Evolutionary conservation across 2,113 vertebrate genomes (phyloP).

Genomic region (Gallinago paraguaiae): DNA sequence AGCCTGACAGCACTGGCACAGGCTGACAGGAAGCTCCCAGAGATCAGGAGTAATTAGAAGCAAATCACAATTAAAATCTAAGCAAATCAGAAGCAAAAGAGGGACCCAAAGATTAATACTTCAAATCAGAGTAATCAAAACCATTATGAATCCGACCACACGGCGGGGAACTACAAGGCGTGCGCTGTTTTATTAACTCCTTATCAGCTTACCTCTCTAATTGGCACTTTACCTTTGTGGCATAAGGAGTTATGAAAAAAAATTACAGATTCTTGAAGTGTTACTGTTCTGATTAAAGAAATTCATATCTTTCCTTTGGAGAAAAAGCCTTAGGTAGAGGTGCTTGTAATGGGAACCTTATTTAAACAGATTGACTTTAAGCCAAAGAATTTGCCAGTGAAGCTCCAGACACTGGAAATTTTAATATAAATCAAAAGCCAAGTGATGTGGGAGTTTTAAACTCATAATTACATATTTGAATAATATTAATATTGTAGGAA

Average conservation of each 20-base stretch:
- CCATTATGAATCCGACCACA: background rate
- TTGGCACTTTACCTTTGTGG: background rate
- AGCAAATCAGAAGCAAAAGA: slow-evolving; percentile 42
- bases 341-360: background rate
- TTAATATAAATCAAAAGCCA: slow-evolving; percentile 21
- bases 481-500: background rate
- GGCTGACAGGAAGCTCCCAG: background rate
- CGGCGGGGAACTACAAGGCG: background rate
- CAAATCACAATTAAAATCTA: slow-evolving; percentile 15
- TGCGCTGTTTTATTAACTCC: background rate
- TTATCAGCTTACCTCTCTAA: background rate
- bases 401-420: background rate
- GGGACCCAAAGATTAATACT: background rate
- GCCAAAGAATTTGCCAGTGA: background rate
- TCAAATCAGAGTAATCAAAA: slow-evolving; percentile 6
- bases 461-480: background rate
- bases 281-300: background rate
- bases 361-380: background rate
- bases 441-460: background rate
- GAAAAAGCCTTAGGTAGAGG: background rate
- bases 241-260: background rate
- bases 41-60: slow-evolving; percentile 16
- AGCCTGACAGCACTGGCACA: background rate
- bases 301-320: background rate
- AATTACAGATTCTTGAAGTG: background rate